Evolutionary conservation across 2,888 invertebrate species (phyloP), one percentile per base, ranked within the genome.

Genomic region (Rotaria magnacalcarata): DNA sequence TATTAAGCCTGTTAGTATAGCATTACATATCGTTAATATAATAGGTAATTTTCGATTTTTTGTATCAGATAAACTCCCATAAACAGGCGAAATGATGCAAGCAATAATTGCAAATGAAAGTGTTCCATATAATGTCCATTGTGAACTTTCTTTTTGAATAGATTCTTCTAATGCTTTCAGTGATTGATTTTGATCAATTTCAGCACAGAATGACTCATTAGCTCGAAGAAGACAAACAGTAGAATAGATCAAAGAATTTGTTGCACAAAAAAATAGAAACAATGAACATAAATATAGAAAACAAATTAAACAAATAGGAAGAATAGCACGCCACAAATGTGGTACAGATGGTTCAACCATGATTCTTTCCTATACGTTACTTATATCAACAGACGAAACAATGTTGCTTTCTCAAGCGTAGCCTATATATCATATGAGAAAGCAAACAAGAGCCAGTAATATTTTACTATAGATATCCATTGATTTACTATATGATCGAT

Each of bases 31-130:
- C 5, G 80, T 80, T 80, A 80, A 80, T 4, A 80, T 8, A 14
- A 80, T 80, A 11, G 80, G 80, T 47, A 80, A 21, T 80, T 80
- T 80, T 47, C 80, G 80, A 80, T 80, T 80, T 80, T 80, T 80
- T 80, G 47, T 80, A 80, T 80, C 80, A 21, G 47, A 47, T 80
- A 80, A n/a, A 47, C 47, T 47, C n/a, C 80, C 80, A 80, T 47
- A 80, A 47, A 80, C 19, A n/a, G 80, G 80, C 8, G 80, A 80
- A 47, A 80, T 14, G n/a, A 80, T 4, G 14, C 24, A 43, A n/a
- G 80, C 80, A 24, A 80, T 80, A 11, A 80, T n/a, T n/a, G 80
- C 41, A n/a, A 80, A 80, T 47, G 47, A 80, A 16, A 80, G 4
- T n/a, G 80, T 80, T 11, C 80, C 80, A 80, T 80, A 80, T 6